These are phyloP conservation scores for Myotis pilosus DNA, from an alignment of 2,797 vertebrate genomes.

Conservation along the genomic window DNA sequence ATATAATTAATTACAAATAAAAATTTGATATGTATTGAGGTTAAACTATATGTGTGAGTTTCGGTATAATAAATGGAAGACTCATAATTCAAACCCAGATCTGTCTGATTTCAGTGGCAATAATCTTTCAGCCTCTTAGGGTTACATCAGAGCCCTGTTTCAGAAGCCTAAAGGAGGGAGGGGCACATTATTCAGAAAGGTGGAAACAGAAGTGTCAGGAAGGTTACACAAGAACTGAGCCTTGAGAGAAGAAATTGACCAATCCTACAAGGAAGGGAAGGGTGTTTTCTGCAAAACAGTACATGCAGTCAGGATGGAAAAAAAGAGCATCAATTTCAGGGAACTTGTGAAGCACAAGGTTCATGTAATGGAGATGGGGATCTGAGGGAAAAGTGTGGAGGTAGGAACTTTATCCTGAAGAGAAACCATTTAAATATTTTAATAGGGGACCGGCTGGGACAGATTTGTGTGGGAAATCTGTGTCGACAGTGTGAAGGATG, in stretches of 20 bases:
- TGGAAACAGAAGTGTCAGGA: background rate
- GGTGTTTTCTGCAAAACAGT: background rate
- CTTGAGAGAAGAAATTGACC: background rate
- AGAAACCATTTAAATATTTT: background rate
- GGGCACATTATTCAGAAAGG: slow-evolving; percentile 5
- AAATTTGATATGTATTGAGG: background rate
- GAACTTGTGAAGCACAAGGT: background rate
- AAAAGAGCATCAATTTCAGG: background rate
- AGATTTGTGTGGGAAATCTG: background rate
- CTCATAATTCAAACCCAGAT: background rate
- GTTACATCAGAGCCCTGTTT: background rate
- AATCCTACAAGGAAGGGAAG: background rate
- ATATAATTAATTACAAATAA: background rate
- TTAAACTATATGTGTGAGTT: background rate
- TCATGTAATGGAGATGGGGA: background rate
- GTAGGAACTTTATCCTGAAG: background rate
- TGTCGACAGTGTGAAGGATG: background rate
- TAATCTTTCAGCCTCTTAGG: background rate
- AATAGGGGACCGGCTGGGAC: background rate
- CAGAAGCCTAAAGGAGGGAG: background rate
- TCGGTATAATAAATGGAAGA: background rate
- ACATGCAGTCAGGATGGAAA: background rate
- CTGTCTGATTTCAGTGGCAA: background rate
- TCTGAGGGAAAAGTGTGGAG: background rate
- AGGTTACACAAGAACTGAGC: background rate